Conservation (phyloP, 2,888 invertebrate genomes). For the Heliconius hortense region DNA sequence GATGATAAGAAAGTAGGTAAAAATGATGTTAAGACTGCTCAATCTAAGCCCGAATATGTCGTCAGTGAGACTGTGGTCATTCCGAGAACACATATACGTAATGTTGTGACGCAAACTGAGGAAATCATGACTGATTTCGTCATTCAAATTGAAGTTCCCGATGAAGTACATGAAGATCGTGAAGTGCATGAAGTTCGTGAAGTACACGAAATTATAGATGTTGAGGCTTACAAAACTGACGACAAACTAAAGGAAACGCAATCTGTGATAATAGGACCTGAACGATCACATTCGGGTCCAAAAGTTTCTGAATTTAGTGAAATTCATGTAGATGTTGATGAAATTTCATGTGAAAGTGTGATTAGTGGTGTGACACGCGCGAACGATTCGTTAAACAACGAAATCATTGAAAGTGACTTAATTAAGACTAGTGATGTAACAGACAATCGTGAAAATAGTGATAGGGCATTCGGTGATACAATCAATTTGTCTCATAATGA, state of each 20-base stretch:
- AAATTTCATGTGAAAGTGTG: conserved; percentile 28
- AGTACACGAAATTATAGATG: conserved; percentile 26
- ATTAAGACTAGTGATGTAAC: conserved; percentile 49
- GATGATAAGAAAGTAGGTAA: not conserved
- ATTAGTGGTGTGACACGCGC: conserved; percentile 37
- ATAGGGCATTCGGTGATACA: conserved; percentile 53
- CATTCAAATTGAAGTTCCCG: conserved; percentile 22
- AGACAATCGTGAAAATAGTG: conserved; percentile 36
- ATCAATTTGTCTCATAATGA: conserved; percentile 57
- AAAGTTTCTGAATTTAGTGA: conserved; percentile 29
- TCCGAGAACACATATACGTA: conserved; percentile 34
- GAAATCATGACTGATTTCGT: conserved; percentile 34
- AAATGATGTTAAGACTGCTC: conserved; percentile 10
- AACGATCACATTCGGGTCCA: conserved; percentile 26
- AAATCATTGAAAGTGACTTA: conserved; percentile 39
- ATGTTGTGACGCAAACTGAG: conserved; percentile 37
- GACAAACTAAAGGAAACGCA: conserved; percentile 25
- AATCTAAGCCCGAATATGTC: conserved; percentile 27
- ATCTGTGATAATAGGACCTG: conserved; percentile 42
- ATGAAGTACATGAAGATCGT: conserved; percentile 27
- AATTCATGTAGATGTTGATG: conserved; percentile 16
- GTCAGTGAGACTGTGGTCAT: conserved; percentile 36
- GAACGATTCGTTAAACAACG: conserved; percentile 37
- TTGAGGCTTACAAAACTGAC: conserved; percentile 35
- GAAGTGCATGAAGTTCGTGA: conserved; percentile 25